Evolutionary conservation across 1,140 invertebrate species (phyloP).

Genomic region (Penaeus vannamei): DNA sequence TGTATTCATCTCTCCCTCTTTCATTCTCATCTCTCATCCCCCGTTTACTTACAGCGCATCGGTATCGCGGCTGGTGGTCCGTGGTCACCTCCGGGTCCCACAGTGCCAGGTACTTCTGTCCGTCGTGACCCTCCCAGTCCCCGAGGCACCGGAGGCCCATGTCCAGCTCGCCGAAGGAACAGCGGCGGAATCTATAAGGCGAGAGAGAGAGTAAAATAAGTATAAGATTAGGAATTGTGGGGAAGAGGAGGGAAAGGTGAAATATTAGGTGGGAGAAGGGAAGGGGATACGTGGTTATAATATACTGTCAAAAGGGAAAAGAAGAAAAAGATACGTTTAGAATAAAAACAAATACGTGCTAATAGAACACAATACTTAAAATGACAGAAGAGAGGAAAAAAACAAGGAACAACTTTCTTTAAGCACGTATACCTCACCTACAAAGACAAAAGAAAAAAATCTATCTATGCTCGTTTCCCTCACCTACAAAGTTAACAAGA

Average conservation of each 20-base stretch:
- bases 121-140: slow-evolving; percentile 70
- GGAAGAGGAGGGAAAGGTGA: not conserved
- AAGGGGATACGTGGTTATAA: too few species aligned
- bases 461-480: too few species aligned
- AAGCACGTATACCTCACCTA: too few species aligned
- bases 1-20: not conserved
- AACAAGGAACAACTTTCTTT: too few species aligned
- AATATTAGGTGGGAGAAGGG: not conserved
- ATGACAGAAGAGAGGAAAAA: too few species aligned
- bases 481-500: too few species aligned
- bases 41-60: slow-evolving; percentile 78
- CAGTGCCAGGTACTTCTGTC: slow-evolving; percentile 70
- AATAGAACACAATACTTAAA: too few species aligned
- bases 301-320: too few species aligned
- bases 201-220: not conserved
- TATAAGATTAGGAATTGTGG: not conserved
- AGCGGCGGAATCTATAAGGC: slow-evolving; percentile 69
- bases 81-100: slow-evolving; percentile 69
- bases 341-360: too few species aligned
- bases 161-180: slow-evolving; percentile 70
- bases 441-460: too few species aligned
- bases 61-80: slow-evolving; percentile 75
- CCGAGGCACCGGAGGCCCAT: slow-evolving; percentile 71
- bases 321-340: too few species aligned
- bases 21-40: not conserved